Percentiles rank a stretch among this genome's conserved stretches.
Conservation (phyloP, 2,797 vertebrate genomes). For the Melanotaenia boesemani region DNA sequence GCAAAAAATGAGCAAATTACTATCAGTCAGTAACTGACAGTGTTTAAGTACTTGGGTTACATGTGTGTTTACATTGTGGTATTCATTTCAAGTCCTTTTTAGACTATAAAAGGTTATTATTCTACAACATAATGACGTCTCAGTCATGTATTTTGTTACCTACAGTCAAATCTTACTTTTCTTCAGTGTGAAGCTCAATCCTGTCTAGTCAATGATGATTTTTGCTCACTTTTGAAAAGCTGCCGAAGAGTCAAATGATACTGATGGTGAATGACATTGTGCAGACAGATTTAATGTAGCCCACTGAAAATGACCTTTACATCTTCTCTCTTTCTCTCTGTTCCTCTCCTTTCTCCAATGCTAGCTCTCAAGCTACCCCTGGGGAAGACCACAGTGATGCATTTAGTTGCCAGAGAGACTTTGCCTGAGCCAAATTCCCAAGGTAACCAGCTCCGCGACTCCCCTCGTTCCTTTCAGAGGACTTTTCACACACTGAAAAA, state of each 20-base stretch:
- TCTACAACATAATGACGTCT: slow-evolving; percentile 7
- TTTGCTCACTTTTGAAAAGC: slow-evolving; percentile 13
- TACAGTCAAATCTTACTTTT: slow-evolving; percentile 4
- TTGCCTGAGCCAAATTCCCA: slow-evolving; percentile 99
- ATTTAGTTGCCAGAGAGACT: slow-evolving; percentile 99
- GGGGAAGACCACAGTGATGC: slow-evolving; percentile 99
- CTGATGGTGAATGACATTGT: slow-evolving; percentile 45
- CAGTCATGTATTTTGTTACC: neutral
- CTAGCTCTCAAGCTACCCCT: slow-evolving; percentile 96
- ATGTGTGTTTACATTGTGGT: neutral
- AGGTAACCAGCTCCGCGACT: slow-evolving; percentile 85
- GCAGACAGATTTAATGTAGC: slow-evolving; percentile 23
- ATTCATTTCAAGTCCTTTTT: neutral
- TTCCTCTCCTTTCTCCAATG: slow-evolving; percentile 44
- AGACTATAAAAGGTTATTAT: neutral
- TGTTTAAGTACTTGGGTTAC: neutral
- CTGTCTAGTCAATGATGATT: slow-evolving; percentile 7
- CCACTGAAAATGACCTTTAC: slow-evolving; percentile 50
- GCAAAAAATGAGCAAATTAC: neutral
- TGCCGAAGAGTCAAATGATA: slow-evolving; percentile 35
- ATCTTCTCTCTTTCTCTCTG: slow-evolving; percentile 28
- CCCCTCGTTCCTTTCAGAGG: slow-evolving; percentile 51
- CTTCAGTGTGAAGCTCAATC: neutral
- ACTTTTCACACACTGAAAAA: slow-evolving; percentile 67
- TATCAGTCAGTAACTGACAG: neutral